Base-by-base conservation (phyloP, 2,113 vertebrate genomes). In the Melospiza georgiana region DNA sequence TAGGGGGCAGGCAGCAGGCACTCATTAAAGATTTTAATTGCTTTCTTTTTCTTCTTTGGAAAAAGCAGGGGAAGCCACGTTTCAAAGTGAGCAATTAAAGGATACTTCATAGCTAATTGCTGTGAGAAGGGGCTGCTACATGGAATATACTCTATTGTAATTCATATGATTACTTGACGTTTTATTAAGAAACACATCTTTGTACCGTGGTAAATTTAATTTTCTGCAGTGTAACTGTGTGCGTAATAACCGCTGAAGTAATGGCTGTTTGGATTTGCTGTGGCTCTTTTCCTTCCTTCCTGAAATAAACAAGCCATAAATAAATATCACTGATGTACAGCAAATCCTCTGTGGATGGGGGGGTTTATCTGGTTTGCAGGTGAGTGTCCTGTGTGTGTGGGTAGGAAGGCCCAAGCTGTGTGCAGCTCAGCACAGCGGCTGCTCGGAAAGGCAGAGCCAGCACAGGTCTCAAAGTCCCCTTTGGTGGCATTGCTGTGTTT, bases 11-110 rank as follows among this genome's bases (percentile, higher is more conserved):
- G 79, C 48, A 23, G 54, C 89, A 83, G 67, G 83, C 89, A 67
- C 91, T 89, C 73, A 88, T 86, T 96, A 95, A 93, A 94, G 90
- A 92, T 95, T 95, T 94, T 95, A 94, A 96, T 95, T 91, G 83
- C 73, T 88, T 95, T 88, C 85, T 74, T 94, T 93, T 87, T 84
- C 80, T 92, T 86, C 65, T 87, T 94, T 91, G 57, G 90, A 82
- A 91, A 83, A 94, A 73, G 48, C 62, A 87, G 71, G 67, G 89
- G 66, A 75, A 83, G 48, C 75, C 68, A 30, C 63, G 51, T 95
- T 93, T 95, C 82, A 90, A 86, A 95, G 89, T 62, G 72, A 92
- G 69, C 82, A 90, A 78, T 93, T 96, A 90, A 96, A 94, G 91
- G 68, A 90, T 88, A 79, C 66, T 94, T 96, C 84, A 54, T 91